phyloP scores from a whole-genome alignment of 2,888 invertebrate genomes.

The Steinernema carpocapsae region DNA sequence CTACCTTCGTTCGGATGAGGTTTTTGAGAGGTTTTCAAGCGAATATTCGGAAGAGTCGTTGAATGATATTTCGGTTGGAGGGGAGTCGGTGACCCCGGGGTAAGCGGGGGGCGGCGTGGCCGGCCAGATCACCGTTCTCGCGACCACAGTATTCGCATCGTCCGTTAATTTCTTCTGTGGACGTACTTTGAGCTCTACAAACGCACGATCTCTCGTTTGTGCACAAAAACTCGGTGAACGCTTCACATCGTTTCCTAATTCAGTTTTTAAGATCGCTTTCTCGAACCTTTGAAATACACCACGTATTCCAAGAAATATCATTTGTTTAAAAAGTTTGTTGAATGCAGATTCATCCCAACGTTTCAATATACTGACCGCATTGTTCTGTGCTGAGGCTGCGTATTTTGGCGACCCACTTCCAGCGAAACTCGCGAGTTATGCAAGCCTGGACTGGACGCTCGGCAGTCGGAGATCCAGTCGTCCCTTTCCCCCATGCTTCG shows the following conservation, averaged over 20 bases:
- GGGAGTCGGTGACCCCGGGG: neutral
- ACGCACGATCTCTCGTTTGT: no score
- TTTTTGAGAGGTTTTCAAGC: neutral
- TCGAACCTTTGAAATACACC: no score
- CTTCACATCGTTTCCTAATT: no score
- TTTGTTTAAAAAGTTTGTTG: no score
- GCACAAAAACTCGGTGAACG: no score
- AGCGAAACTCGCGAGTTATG: slow-evolving; percentile 17
- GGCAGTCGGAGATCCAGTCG: slow-evolving; percentile 17
- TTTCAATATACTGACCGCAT: no score
- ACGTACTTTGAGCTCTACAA: slow-evolving; percentile 28
- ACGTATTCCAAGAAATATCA: no score
- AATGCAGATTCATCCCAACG: no score
- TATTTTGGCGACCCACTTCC: slow-evolving; percentile 28
- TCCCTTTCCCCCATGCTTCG: slow-evolving; percentile 28
- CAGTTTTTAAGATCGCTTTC: no score
- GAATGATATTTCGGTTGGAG: slow-evolving; percentile 24
- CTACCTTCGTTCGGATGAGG: neutral
- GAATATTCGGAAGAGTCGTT: slow-evolving; percentile 26
- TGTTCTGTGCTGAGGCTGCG: neutral
- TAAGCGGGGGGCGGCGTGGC: slow-evolving; percentile 4
- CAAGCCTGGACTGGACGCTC: neutral
- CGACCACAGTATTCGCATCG: slow-evolving; percentile 25
- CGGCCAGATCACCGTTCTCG: neutral
- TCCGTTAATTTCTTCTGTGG: slow-evolving; percentile 15